Evolutionary conservation across 2,888 invertebrate genomes (phyloP), one percentile per base, ranked within the genome.

Genomic region (Spicauda simplicius): DNA sequence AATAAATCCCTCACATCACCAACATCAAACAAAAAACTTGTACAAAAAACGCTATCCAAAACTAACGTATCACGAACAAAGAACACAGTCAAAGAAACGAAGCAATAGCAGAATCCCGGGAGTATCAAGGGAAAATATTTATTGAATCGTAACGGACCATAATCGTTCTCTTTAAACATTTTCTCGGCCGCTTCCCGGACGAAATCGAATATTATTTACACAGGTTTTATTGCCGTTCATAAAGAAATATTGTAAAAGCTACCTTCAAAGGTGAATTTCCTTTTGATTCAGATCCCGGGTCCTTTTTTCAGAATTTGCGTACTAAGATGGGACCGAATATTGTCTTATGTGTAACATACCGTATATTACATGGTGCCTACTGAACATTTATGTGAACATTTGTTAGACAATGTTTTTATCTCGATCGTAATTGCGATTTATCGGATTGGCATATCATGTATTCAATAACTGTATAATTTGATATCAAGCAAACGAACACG

Each of bases 101-200:
- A 37, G 52, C 58, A 59, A 45, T 54, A 58, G 65, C 45, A 59
- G 53, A 65, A 59, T 53, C 53, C 65, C 25, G 64, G 20, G 64
- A 50, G 52, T 59, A 65, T 30, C 58, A 58, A 58, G 53, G 54
- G 65, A 63, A 53, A 54, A 58, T 64, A 60, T 55, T 59, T 50
- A 62, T 64, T 58, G 70, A 70, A 57, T 64, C 63, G 50, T 58
- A 61, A 52, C 68, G 25, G 62, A 58, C 57, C 60, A 53, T 68
- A 62, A 68, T 62, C 66, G 64, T 57, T 65, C 66, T 37, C 48
- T 70, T 64, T 68, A 68, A 70, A 70, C 54, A 54, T 60, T 67
- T 59, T 61, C 56, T 60, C 55, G 66, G 66, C 63, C 65, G 59
- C 52, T 61, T 33, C 59, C 59, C 48, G 60, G 60, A 20, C 64